A percentile compares a stretch with the other conserved stretches of the same genome.
Conservation (phyloP, 1,140 invertebrate species). For the Eumeta japonica region DNA sequence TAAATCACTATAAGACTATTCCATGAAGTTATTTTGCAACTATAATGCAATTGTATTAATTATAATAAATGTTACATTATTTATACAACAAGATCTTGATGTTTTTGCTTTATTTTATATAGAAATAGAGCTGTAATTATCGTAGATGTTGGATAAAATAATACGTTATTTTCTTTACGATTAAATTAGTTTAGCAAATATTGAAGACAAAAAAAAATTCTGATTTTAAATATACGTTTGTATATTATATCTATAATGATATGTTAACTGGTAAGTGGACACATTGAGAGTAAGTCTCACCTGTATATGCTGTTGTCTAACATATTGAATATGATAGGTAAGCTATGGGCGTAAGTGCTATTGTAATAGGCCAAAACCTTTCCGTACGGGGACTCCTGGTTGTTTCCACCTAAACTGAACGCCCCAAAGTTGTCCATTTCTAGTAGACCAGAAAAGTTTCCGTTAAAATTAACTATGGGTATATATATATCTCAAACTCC, state of each 20-base stretch:
- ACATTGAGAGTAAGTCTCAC: slow-evolving; percentile 49
- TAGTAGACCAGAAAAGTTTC: slow-evolving; percentile 64
- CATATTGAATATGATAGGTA: slow-evolving; percentile 75
- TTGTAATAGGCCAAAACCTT: slow-evolving; percentile 71
- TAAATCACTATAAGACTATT: no score
- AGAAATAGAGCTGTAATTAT: no score
- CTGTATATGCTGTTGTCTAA: slow-evolving; percentile 71
- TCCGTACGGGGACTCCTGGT: slow-evolving; percentile 46
- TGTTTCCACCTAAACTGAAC: slow-evolving; percentile 61
- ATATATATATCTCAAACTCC: slow-evolving; percentile 45
- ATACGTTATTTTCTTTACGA: no score
- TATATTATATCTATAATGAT: background rate
- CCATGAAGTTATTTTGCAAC: no score
- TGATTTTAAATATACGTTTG: background rate
- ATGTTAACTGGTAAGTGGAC: background rate
- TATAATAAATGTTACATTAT: no score
- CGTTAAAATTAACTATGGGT: slow-evolving; percentile 60
- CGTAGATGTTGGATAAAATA: no score
- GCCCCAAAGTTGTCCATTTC: slow-evolving; percentile 65
- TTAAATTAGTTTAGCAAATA: background rate
- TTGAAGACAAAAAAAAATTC: background rate
- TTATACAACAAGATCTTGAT: no score
- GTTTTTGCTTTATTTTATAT: no score
- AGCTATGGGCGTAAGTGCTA: slow-evolving; percentile 74
- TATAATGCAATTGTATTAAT: no score